Evolutionary conservation across 1,140 invertebrate species (phyloP).

Genomic region (Lasaia peninsularis): DNA sequence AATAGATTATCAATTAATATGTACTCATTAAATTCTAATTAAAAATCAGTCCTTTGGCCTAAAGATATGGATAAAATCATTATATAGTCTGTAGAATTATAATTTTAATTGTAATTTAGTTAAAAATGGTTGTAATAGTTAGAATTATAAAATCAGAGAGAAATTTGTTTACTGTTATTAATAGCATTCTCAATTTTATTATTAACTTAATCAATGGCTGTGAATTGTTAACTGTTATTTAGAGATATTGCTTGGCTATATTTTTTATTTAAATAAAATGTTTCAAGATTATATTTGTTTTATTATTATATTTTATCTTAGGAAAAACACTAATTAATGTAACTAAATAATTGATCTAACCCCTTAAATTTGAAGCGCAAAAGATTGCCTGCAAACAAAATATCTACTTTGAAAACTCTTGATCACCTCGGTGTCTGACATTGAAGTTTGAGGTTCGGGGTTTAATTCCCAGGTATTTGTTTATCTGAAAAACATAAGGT

Average conservation of each 20-base stretch:
- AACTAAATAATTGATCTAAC: too few species aligned
- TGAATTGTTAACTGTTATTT: slow-evolving; percentile 72
- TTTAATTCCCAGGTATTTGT: too few species aligned
- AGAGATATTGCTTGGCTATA: slow-evolving; percentile 67
- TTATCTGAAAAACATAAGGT: too few species aligned
- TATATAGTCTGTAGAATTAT: background rate
- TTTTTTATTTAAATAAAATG: slow-evolving; percentile 49
- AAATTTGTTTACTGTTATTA: slow-evolving; percentile 27
- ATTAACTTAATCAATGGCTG: slow-evolving; percentile 64
- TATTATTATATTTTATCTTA: background rate
- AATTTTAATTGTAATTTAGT: slow-evolving; percentile 15
- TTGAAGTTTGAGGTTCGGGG: too few species aligned
- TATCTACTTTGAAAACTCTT: too few species aligned
- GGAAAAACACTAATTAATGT: background rate
- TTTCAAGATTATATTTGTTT: slow-evolving; percentile 1
- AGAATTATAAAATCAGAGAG: slow-evolving; percentile 30
- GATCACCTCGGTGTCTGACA: too few species aligned
- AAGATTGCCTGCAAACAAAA: too few species aligned
- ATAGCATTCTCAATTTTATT: slow-evolving; percentile 39
- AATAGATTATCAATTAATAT: too few species aligned
- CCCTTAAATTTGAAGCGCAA: too few species aligned
- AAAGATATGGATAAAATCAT: background rate
- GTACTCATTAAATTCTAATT: too few species aligned
- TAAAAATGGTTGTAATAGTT: slow-evolving; percentile 26
- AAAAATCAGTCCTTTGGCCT: background rate